These are phyloP conservation scores for Zoanthus sociatus DNA, from an alignment of 92 coral and sea anemone genomes.

Conservation along the genomic window DNA sequence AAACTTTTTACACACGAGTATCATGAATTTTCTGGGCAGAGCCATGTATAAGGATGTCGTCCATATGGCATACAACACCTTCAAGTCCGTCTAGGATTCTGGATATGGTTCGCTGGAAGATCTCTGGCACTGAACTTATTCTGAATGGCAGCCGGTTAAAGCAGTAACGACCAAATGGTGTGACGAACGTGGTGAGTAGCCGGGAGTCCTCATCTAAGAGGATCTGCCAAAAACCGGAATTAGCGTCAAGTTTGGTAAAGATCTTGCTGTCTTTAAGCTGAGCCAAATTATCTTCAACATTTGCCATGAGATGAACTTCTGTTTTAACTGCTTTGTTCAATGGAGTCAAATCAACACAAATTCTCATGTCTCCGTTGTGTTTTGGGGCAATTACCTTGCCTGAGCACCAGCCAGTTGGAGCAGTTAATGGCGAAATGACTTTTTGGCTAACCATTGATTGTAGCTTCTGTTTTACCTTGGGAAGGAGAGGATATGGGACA, in stretches of 20 bases:
- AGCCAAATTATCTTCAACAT: slow-evolving; percentile 32
- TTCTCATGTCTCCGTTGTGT: background rate
- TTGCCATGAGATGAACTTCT: slow-evolving; percentile 25
- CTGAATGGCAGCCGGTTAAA: slow-evolving; percentile 71
- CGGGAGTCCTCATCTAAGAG: slow-evolving; percentile 56
- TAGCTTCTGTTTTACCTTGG: background rate
- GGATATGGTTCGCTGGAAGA: too few species aligned
- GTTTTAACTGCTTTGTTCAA: too few species aligned
- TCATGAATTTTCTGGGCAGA: too few species aligned
- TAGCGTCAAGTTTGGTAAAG: slow-evolving; percentile 17
- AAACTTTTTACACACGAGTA: too few species aligned
- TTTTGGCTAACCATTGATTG: background rate
- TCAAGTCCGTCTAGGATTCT: too few species aligned
- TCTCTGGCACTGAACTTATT: slow-evolving; percentile 35
- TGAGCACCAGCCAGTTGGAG: slow-evolving; percentile 8
- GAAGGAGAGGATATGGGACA: background rate
- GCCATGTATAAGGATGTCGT: too few species aligned
- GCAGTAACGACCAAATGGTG: background rate
- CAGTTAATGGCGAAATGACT: background rate
- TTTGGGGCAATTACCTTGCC: too few species aligned
- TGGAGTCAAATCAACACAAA: background rate
- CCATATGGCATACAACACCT: too few species aligned
- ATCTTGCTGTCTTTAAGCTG: too few species aligned
- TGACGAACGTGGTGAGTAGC: slow-evolving; percentile 54
- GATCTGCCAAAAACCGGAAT: slow-evolving; percentile 66